Evolutionary conservation across 53 echinoderm and acorn worm species (phyloP), one percentile per base, ranked within the genome.

Genomic region (Holothuria scabra): DNA sequence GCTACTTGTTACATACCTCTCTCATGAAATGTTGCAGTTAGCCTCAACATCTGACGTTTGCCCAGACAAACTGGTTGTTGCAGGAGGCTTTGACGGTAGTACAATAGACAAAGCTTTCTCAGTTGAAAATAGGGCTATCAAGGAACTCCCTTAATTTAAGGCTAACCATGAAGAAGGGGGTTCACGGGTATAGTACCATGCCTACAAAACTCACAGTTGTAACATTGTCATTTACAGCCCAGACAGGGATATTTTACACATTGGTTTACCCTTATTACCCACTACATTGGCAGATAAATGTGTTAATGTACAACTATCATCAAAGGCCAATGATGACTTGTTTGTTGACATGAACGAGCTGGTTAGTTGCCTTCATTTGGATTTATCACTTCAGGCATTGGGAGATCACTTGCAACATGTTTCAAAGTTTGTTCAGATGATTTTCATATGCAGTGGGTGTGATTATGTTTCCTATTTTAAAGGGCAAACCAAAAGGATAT

Each of bases 81-180:
- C 80, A 22, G 86, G 86, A 37, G 86, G 86, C 6, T 86, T 86
- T 80, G 86, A 86, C 28, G 86, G 80, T 29, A 67, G 52, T 26
- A 24, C 65, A 10, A 65, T 56, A 1, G 86, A 86, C 16, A 75
- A 86, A 32, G 79, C 64, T 20, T 86, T 62, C 32, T 35, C 28
- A n/a, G n/a, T 79, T 21, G 19, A 21, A 7, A 14, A 44, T 65
- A 66, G 56, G 5, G 30, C 33, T 5, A 23, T 14, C 5, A 16
- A n/a, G 5, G 60, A 64, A 22, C 66, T 30, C 9, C 35, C 60
- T 28, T 32, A 64, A 14, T 86, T 46, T 29, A 21, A 25, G 37
- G 46, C 84, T 2, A 69, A 85, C 37, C 90, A 89, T 72, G 90
- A 89, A 44, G 90, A 89, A 57, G 70, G 61, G 20, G 90, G 85